Evolutionary conservation across 1,140 invertebrate genomes (phyloP).

Genomic region (Bombus turneri): DNA sequence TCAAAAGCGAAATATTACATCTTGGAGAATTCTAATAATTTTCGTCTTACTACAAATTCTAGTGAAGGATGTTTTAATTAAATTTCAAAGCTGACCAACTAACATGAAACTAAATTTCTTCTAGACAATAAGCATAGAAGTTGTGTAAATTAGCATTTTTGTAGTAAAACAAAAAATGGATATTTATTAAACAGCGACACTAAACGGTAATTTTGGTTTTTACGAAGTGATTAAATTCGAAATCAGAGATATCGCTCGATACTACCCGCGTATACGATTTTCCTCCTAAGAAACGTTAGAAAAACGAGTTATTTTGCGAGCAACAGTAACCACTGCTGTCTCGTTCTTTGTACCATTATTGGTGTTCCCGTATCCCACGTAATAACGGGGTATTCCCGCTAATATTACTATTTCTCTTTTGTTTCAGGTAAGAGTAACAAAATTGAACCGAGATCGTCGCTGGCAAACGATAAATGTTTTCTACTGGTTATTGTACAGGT

Average conservation of each 20-base stretch:
- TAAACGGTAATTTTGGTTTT: not conserved
- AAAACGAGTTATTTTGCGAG: slow-evolving; percentile 13
- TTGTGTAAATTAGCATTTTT: not conserved
- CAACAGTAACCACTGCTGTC: not conserved
- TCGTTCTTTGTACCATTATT: not conserved
- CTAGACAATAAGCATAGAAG: not conserved
- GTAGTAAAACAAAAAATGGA: no score
- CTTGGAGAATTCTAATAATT: not conserved
- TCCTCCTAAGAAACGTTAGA: not conserved
- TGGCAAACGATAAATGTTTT: not conserved
- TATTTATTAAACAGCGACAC: not conserved
- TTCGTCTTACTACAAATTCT: no score
- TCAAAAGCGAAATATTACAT: not conserved
- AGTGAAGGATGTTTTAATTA: no score
- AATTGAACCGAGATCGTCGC: slow-evolving; percentile 1
- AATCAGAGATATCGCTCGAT: not conserved
- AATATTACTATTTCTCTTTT: slow-evolving; percentile 17
- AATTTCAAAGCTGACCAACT: not conserved
- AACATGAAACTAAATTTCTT: not conserved
- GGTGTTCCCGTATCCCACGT: not conserved
- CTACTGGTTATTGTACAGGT: not conserved
- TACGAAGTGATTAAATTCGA: no score
- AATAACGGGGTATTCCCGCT: slow-evolving; percentile 16
- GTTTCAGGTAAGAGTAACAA: slow-evolving; percentile 35
- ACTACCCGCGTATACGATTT: no score